These are phyloP conservation scores for Trichonephila clavipes DNA, from an alignment of 1,140 invertebrate species.

Conservation along the genomic window DNA sequence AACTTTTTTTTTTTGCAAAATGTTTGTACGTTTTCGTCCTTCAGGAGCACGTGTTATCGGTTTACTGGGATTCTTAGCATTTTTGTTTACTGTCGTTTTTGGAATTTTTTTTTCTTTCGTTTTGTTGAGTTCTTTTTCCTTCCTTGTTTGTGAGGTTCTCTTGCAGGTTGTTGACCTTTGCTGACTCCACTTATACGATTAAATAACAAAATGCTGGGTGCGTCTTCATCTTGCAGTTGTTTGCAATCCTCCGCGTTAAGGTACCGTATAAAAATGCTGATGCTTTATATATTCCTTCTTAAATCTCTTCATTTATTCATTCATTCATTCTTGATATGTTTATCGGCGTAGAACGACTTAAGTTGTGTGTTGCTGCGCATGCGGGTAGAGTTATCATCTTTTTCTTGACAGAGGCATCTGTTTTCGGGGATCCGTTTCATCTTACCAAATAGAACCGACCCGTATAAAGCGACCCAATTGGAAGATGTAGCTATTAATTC, in stretches of 20 bases:
- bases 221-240: neutral
- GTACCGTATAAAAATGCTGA: neutral
- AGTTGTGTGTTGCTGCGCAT: neutral
- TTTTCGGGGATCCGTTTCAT: no score
- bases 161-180: constrained; percentile 23
- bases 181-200: neutral
- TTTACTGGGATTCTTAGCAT: constrained; percentile 24
- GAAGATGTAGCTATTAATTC: no score
- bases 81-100: constrained; percentile 8
- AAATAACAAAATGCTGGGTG: constrained; percentile 16
- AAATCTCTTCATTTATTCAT: neutral
- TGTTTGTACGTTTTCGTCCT: neutral
- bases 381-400: neutral
- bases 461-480: no score
- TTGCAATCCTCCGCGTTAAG: neutral
- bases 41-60: neutral
- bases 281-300: neutral
- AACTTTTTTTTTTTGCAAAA: neutral
- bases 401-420: no score
- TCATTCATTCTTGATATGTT: neutral
- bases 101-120: neutral
- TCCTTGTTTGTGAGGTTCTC: neutral
- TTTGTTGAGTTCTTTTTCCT: neutral
- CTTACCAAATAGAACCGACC: no score
- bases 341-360: neutral